Conservation (phyloP, 1,140 invertebrate species). For the Drosophila pseudoananassae region DNA sequence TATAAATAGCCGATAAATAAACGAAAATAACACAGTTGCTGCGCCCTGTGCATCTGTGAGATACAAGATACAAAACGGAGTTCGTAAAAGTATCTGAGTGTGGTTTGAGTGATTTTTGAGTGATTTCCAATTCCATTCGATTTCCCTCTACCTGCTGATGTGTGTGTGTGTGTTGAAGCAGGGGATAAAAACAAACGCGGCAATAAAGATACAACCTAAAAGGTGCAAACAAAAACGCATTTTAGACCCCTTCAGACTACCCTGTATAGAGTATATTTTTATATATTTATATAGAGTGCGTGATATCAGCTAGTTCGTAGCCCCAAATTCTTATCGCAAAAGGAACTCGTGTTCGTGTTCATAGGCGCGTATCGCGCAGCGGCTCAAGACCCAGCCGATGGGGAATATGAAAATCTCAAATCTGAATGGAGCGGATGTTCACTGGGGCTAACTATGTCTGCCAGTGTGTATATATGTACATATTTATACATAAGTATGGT, state of each 20-base stretch:
- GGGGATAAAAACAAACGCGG: slow-evolving; percentile 76
- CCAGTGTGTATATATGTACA: slow-evolving; percentile 2
- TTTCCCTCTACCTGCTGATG: slow-evolving; percentile 67
- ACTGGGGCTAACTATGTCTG: slow-evolving; percentile 29
- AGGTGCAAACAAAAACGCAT: slow-evolving; percentile 70
- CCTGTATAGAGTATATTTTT: slow-evolving; percentile 3
- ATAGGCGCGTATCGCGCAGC: slow-evolving; percentile 64
- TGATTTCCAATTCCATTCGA: slow-evolving; percentile 49
- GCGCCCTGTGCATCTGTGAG: slow-evolving; percentile 63
- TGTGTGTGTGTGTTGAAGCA: slow-evolving; percentile 49
- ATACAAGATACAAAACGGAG: slow-evolving; percentile 60
- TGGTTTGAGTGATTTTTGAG: slow-evolving; percentile 61
- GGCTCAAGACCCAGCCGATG: slow-evolving; percentile 34
- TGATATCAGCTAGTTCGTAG: slow-evolving; percentile 69
- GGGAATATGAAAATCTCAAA: slow-evolving; percentile 46
- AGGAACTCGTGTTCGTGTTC: slow-evolving; percentile 71
- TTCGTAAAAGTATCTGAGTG: slow-evolving; percentile 72
- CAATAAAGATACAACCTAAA: slow-evolving; percentile 77
- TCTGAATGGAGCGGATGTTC: slow-evolving; percentile 81
- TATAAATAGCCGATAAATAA: slow-evolving; percentile 69
- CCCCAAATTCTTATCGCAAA: slow-evolving; percentile 81
- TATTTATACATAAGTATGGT: slow-evolving; percentile 19
- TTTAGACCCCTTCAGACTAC: neutral
- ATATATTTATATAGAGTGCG: slow-evolving; percentile 19
- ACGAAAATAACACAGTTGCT: slow-evolving; percentile 66